A percentile compares a stretch with the other conserved stretches of the same genome.
Conservation (phyloP, 2,797 vertebrate genomes). For the Streptopelia turtur region DNA sequence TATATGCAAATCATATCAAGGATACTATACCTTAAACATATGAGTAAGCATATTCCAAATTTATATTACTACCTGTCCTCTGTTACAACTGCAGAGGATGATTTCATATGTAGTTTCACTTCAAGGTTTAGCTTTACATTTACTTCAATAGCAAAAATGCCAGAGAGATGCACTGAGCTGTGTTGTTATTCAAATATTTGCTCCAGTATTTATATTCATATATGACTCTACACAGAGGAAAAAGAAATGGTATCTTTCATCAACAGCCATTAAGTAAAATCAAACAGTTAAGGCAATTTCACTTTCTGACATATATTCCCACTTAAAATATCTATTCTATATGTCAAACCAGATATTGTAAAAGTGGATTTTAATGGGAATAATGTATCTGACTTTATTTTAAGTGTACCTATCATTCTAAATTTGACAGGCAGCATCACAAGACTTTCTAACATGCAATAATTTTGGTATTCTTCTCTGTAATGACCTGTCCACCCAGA, state of each 20-base stretch:
- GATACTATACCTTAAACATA: neutral
- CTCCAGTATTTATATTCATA: slow-evolving; percentile 50
- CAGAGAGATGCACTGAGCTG: neutral
- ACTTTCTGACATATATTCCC: slow-evolving; percentile 48
- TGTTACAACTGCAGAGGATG: neutral
- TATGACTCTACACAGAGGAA: neutral
- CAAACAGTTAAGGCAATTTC: slow-evolving; percentile 32
- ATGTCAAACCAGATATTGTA: slow-evolving; percentile 32
- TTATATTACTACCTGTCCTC: neutral
- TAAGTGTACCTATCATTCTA: neutral
- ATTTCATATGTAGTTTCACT: neutral
- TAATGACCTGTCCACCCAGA: slow-evolving; percentile 38
- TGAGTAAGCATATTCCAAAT: neutral
- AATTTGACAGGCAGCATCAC: slow-evolving; percentile 7
- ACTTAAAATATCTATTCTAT: slow-evolving; percentile 25
- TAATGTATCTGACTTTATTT: slow-evolving; percentile 3
- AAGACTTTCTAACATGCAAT: neutral
- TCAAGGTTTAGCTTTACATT: neutral
- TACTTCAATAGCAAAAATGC: neutral
- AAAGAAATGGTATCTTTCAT: slow-evolving; percentile 54
- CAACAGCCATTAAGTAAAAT: slow-evolving; percentile 60
- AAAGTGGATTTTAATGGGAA: slow-evolving; percentile 41
- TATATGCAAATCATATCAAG: neutral
- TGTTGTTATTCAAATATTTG: slow-evolving; percentile 39
- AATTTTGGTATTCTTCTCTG: slow-evolving; percentile 32